phyloP scores from a whole-genome alignment of 2,113 vertebrate genomes.

The Silurus asotus region DNA sequence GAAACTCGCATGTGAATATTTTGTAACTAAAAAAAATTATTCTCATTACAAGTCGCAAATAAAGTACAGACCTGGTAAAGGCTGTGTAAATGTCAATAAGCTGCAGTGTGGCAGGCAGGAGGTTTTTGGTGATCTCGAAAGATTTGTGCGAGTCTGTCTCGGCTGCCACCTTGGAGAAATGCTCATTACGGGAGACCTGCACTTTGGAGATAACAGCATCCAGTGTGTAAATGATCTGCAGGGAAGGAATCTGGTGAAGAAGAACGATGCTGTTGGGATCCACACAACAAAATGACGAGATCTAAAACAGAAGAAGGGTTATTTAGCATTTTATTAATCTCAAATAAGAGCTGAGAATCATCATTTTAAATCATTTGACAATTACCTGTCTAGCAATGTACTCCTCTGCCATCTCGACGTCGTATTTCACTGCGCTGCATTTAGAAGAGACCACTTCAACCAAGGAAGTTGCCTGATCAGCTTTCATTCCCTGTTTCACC shows the following conservation, averaged over 20 bases:
- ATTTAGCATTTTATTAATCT: not conserved
- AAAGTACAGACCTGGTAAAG: conserved; percentile 80
- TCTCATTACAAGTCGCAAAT: not conserved
- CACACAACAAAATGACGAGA: conserved; percentile 89
- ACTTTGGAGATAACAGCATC: conserved; percentile 97
- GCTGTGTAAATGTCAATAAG: conserved; percentile 91
- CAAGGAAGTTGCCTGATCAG: conserved; percentile 85
- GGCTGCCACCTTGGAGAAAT: conserved; percentile 91
- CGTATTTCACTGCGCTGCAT: conserved; percentile 91
- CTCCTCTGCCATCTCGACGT: conserved; percentile 95
- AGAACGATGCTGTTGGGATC: conserved; percentile 85
- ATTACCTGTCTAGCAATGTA: conserved; percentile 93
- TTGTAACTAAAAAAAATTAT: not conserved
- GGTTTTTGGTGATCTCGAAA: conserved; percentile 92
- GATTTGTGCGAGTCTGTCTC: conserved; percentile 88
- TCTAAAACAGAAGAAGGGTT: conserved; percentile 70
- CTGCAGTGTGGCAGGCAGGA: conserved; percentile 90
- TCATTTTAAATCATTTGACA: not conserved
- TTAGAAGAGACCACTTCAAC: conserved; percentile 81
- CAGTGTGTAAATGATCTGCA: conserved; percentile 93
- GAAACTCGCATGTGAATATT: not conserved
- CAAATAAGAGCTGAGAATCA: not conserved
- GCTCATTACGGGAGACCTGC: conserved; percentile 94
- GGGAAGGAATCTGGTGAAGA: conserved; percentile 88
- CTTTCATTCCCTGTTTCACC: conserved; percentile 90